A percentile compares a stretch with the other conserved stretches of the same genome.
These are phyloP conservation scores for Todiramphus saurophagus DNA, from an alignment of 2,113 vertebrate species.

Conservation along the genomic window DNA sequence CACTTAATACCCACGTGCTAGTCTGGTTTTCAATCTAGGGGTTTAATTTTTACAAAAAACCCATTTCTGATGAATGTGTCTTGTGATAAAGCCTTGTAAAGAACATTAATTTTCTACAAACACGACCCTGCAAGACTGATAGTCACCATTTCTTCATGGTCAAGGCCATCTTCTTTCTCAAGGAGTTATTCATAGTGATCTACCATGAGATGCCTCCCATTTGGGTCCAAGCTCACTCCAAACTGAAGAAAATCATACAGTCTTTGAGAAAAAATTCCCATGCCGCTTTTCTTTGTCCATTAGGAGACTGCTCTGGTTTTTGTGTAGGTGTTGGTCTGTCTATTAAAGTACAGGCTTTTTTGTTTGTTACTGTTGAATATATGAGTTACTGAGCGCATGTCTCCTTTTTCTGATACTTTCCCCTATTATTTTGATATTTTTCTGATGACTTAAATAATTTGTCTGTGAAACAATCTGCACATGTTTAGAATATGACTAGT, in stretches of 20 bases:
- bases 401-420: not conserved
- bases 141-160: not conserved
- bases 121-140: not conserved
- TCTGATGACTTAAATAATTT: not conserved
- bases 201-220: not conserved
- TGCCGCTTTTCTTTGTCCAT: not conserved
- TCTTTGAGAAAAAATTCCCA: not conserved
- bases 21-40: not conserved
- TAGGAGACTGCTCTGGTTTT: not conserved
- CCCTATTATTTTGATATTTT: not conserved
- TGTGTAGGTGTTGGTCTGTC: not conserved
- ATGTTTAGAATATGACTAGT: not conserved
- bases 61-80: not conserved
- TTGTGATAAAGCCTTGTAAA: not conserved
- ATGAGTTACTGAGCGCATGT: not conserved
- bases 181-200: not conserved
- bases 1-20: not conserved
- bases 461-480: not conserved
- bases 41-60: not conserved
- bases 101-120: not conserved
- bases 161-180: not conserved
- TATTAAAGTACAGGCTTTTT: not conserved
- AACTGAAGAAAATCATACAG: not conserved
- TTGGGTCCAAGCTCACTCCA: not conserved
- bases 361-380: not conserved